Evolutionary conservation across 1,140 invertebrate genomes (phyloP).

Genomic region (Bombus confusus): DNA sequence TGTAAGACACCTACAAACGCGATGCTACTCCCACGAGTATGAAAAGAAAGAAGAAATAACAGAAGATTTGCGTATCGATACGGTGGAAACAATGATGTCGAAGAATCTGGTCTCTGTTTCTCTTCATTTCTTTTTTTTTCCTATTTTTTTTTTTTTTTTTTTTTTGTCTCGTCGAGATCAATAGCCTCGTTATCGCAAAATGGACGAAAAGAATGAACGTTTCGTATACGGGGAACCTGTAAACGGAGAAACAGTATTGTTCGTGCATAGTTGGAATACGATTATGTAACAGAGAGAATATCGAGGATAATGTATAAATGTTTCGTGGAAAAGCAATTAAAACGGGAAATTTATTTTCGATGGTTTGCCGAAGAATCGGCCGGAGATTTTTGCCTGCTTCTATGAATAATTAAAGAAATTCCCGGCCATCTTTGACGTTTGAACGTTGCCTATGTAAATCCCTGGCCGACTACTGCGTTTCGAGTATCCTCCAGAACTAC

Average conservation of each 20-base stretch:
- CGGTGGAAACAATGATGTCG: background rate
- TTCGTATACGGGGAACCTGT: no score
- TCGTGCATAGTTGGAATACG: background rate
- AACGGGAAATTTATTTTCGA: background rate
- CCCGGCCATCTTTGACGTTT: conserved; percentile 35
- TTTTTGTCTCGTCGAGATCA: conserved; percentile 19
- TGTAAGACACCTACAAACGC: conserved; percentile 50
- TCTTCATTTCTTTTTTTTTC: background rate
- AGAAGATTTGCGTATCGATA: conserved; percentile 3
- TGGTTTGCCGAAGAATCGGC: background rate
- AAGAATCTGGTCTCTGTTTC: conserved; percentile 23
- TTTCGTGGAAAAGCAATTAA: conserved; percentile 20
- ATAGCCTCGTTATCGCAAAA: background rate
- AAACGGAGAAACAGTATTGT: background rate
- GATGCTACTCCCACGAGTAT: conserved; percentile 1
- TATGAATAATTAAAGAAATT: conserved; percentile 52
- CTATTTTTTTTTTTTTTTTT: background rate
- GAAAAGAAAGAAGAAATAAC: background rate
- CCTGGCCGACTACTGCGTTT: conserved; percentile 44
- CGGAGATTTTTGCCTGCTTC: background rate
- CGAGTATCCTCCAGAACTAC: conserved; percentile 40
- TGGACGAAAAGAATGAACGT: background rate
- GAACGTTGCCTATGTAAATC: conserved; percentile 45
- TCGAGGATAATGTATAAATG: background rate
- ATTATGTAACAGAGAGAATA: background rate